These are phyloP conservation scores for Sparidentex hasta DNA, from an alignment of 2,797 vertebrate species.

Conservation along the genomic window DNA sequence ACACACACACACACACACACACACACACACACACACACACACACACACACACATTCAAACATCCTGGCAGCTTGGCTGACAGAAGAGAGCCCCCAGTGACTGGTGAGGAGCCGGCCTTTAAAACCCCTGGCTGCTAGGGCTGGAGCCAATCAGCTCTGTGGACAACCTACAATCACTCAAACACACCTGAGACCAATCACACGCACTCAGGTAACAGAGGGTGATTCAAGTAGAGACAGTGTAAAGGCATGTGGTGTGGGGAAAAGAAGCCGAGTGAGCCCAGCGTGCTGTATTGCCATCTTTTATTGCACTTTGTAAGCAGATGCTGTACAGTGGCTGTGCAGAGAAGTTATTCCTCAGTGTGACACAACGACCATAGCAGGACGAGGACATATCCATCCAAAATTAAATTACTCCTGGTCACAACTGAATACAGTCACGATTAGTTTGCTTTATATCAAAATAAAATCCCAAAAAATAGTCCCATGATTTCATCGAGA, in stretches of 20 bases:
- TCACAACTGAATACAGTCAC: slow-evolving; percentile 81
- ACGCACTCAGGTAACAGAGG: too few species aligned
- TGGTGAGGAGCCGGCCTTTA: too few species aligned
- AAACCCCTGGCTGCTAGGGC: too few species aligned
- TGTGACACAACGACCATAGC: slow-evolving; percentile 82
- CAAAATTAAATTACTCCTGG: slow-evolving; percentile 80
- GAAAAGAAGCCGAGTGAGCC: slow-evolving; percentile 36
- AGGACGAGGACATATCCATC: slow-evolving; percentile 79
- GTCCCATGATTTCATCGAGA: slow-evolving; percentile 80
- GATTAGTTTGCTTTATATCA: slow-evolving; percentile 82
- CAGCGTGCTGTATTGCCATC: slow-evolving; percentile 82
- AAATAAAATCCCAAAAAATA: slow-evolving; percentile 86
- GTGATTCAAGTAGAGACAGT: too few species aligned
- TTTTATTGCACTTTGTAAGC: slow-evolving; percentile 91
- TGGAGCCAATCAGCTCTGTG: too few species aligned
- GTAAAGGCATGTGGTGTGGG: background rate
- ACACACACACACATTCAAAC: too few species aligned
- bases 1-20: too few species aligned
- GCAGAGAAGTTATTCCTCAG: slow-evolving; percentile 72
- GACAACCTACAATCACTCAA: too few species aligned
- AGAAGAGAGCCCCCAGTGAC: too few species aligned
- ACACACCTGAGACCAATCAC: too few species aligned
- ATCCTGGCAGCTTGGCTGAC: too few species aligned
- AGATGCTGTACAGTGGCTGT: slow-evolving; percentile 85
- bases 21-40: too few species aligned